Percentiles rank a stretch among this genome's conserved stretches.
phyloP scores from a whole-genome alignment of 2,888 invertebrate species.

The Parthenolecanium corni region DNA sequence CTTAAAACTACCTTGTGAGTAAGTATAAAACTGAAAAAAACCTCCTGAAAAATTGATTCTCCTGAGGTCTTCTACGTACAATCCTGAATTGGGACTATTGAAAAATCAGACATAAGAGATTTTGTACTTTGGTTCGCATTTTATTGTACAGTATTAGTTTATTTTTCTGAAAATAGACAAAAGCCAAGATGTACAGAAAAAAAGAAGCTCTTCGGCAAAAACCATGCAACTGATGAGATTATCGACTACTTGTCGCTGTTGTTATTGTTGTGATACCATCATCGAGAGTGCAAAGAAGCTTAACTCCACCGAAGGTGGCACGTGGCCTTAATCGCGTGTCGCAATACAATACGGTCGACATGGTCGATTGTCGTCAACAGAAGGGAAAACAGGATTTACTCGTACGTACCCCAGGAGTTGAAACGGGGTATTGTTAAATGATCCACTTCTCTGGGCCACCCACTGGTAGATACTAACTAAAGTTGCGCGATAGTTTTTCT shows the following conservation, averaged over 20 bases:
- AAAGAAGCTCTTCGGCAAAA: too few species aligned
- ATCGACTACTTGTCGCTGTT: slow-evolving; percentile 22
- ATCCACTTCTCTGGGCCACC: slow-evolving; percentile 16
- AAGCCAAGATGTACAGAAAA: too few species aligned
- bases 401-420: neutral
- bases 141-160: too few species aligned
- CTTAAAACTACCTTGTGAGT: too few species aligned
- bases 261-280: slow-evolving; percentile 21
- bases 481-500: neutral
- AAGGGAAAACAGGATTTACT: neutral
- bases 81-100: too few species aligned
- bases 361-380: slow-evolving; percentile 7
- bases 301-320: slow-evolving; percentile 11
- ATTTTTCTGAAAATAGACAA: too few species aligned
- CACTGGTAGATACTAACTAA: neutral
- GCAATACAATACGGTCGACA: slow-evolving; percentile 21
- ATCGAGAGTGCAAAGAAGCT: neutral
- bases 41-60: too few species aligned
- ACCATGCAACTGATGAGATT: slow-evolving; percentile 25
- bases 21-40: too few species aligned
- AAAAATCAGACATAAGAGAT: too few species aligned
- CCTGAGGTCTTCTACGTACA: too few species aligned
- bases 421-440: slow-evolving; percentile 7
- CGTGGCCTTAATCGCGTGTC: slow-evolving; percentile 25
- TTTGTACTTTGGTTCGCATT: too few species aligned